Evolutionary conservation across 2,888 invertebrate genomes (phyloP).

Genomic region (Brachypalpus laphriformis): DNA sequence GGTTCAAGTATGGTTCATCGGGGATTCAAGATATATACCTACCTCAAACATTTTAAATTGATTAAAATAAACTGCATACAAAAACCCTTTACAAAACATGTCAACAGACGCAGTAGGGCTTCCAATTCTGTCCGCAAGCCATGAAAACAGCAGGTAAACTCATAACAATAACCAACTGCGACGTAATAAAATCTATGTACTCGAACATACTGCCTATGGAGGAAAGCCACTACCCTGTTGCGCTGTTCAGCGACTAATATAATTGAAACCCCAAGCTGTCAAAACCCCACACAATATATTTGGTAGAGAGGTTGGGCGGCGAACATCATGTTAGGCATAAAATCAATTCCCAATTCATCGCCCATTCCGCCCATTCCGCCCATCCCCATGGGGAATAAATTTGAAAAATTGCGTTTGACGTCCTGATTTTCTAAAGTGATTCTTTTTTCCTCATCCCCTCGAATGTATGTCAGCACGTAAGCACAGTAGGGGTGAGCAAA

Average conservation of each 20-base stretch:
- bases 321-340: background rate
- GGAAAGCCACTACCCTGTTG: background rate
- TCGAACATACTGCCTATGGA: background rate
- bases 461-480: background rate
- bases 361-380: too few species aligned
- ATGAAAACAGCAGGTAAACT: background rate
- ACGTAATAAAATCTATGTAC: background rate
- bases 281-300: background rate
- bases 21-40: background rate
- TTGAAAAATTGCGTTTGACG: slow-evolving; percentile 20
- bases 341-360: slow-evolving; percentile 21
- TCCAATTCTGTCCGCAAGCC: background rate
- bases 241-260: background rate
- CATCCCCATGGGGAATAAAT: background rate
- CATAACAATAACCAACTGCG: background rate
- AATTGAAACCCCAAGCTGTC: background rate
- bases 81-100: background rate
- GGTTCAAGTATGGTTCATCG: background rate
- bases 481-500: background rate
- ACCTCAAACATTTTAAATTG: background rate
- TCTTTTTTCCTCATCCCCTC: background rate
- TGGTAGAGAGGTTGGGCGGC: background rate
- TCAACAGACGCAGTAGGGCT: background rate
- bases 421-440: slow-evolving; percentile 40
- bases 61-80: background rate